These are phyloP conservation scores for Pluvialis apricaria DNA, from an alignment of 2,113 vertebrate species.

Conservation along the genomic window DNA sequence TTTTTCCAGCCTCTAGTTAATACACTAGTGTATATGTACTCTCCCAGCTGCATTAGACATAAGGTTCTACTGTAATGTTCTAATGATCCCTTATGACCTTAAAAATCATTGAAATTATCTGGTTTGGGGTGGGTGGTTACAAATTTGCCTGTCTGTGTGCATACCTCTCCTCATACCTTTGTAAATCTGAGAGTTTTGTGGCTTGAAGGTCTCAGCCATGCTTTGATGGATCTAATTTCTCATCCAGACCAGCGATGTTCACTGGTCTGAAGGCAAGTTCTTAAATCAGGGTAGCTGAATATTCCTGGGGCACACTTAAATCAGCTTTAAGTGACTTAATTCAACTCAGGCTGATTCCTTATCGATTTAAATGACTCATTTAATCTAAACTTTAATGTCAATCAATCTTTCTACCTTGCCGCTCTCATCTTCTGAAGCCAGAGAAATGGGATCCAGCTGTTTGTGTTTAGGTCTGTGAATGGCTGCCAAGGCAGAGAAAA, in stretches of 20 bases:
- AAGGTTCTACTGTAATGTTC: neutral
- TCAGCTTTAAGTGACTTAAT: conserved; percentile 53
- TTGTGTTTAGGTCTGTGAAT: neutral
- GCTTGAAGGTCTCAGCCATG: neutral
- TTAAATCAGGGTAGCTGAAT: neutral
- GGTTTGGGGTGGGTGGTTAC: neutral
- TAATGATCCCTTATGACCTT: neutral
- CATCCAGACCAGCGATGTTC: neutral
- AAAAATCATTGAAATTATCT: neutral
- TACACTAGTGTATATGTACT: neutral
- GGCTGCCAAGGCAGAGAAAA: neutral
- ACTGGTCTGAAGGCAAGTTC: neutral
- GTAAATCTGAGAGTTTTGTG: neutral
- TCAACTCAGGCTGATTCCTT: neutral
- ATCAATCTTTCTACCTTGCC: conserved; percentile 27
- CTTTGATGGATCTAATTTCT: neutral
- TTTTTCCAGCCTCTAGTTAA: neutral
- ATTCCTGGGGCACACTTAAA: conserved; percentile 25
- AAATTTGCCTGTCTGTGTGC: neutral
- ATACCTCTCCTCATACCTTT: neutral
- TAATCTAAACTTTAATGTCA: conserved; percentile 35
- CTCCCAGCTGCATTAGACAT: neutral
- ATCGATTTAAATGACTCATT: conserved; percentile 27
- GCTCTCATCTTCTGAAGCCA: neutral
- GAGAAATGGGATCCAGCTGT: conserved; percentile 60